phyloP scores from a whole-genome alignment of 2,888 invertebrate species.

The Arrhopalites spinosus region DNA sequence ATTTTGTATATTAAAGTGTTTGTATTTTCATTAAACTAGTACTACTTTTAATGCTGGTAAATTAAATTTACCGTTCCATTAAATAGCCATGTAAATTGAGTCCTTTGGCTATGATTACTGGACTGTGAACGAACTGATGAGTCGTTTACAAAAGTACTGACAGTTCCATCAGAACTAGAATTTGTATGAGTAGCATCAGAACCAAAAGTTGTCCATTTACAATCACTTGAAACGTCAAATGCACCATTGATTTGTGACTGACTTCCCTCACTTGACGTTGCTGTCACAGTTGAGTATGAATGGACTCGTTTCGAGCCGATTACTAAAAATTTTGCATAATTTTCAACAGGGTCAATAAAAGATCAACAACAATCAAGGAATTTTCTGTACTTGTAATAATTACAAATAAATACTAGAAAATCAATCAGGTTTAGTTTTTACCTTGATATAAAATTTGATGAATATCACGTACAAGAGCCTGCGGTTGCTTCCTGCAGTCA shows the following conservation, averaged over 20 bases:
- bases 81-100: slow-evolving; percentile 54
- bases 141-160: slow-evolving; percentile 55
- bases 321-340: slow-evolving; percentile 58
- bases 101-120: slow-evolving; percentile 48
- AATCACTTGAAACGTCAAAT: slow-evolving; percentile 51
- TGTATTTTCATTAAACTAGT: no score
- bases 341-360: neutral
- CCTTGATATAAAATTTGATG: slow-evolving; percentile 78
- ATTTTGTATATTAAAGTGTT: no score
- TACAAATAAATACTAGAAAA: no score
- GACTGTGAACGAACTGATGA: slow-evolving; percentile 53
- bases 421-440: no score
- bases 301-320: slow-evolving; percentile 68
- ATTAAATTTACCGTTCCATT: slow-evolving; percentile 45
- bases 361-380: no score
- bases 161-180: slow-evolving; percentile 51
- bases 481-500: slow-evolving; percentile 74
- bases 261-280: slow-evolving; percentile 56
- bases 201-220: slow-evolving; percentile 55
- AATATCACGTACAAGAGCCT: slow-evolving; percentile 83
- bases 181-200: slow-evolving; percentile 43
- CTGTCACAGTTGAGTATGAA: slow-evolving; percentile 65
- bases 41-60: neutral
- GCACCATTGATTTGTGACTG: slow-evolving; percentile 47
- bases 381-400: no score